Evolutionary conservation across 2,113 vertebrate species (phyloP), one percentile per base, ranked within the genome.

Genomic region (Hemicordylus capensis): DNA sequence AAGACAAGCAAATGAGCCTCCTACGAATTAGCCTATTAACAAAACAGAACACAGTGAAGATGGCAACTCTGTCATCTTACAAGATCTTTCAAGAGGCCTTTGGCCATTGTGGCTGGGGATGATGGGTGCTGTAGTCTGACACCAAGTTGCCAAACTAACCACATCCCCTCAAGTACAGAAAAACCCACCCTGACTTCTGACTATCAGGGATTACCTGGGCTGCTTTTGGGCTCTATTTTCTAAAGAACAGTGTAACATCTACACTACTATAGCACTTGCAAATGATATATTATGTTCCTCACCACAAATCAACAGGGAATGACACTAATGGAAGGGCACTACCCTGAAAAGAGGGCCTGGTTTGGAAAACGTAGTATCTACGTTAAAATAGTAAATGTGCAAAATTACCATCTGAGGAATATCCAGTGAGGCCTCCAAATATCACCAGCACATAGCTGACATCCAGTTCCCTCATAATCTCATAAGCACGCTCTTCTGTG

Each of bases 391-490:
- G 63, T 28, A 34, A 26, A 73, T n/a, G 37, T 12, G 44, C 6
- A 22, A 24, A 31, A 69, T 94, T 97, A 99, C 99, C 99, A 0
- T 99, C 99, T 0, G 98, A 99, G 0, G 99, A 99, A 90, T 99
- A 99, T 0, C 99, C 99, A 0, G 98, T 99, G 84, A 99, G 97
- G 87, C 99, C 99, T 67, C 99, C 99, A 9, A 99, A 99, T 93
- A 99, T 99, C 22, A 99, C 98, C 87, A 99, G 91, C 80, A 99
- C 99, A 0, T 99, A 99, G 93, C 98, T 99, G 74, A 99, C 99
- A 3, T 99, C 99, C 78, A 99, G 96, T 95, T 99, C 98, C 85
- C 98, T 96, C 99, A 99, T 99, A 88, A 99, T 99, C 95, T 99
- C 99, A 0, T 99, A 99, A 67, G 99, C 99, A 75, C 97, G 96